Evolutionary conservation across 1,140 invertebrate genomes (phyloP).

Genomic region (Hylyphantes graminicola): DNA sequence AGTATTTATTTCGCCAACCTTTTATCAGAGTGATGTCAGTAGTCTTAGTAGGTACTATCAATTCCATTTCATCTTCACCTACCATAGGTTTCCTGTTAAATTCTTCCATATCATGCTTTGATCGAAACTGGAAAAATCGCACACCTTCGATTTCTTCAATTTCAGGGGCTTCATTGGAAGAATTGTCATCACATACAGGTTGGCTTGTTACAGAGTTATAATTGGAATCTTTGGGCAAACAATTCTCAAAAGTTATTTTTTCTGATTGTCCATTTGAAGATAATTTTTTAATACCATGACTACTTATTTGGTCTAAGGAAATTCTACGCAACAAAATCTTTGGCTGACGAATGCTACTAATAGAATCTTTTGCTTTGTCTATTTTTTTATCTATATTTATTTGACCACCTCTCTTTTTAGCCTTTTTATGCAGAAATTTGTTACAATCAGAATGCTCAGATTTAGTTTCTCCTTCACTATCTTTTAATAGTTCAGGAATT

Average conservation of each 20-base stretch:
- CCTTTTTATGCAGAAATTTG: background rate
- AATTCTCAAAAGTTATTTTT: constrained; percentile 8
- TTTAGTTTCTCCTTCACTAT: background rate
- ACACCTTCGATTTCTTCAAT: constrained; percentile 62
- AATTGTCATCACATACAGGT: background rate
- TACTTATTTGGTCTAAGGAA: constrained; percentile 8
- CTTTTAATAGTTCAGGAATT: too few relatives aligned
- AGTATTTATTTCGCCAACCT: constrained; percentile 62
- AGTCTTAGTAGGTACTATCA: constrained; percentile 62
- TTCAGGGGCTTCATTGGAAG: constrained; percentile 47
- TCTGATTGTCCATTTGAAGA: background rate
- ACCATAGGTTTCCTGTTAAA: constrained; percentile 7
- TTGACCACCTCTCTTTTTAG: background rate
- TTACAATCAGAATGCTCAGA: constrained; percentile 2
- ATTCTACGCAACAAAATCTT: constrained; percentile 24
- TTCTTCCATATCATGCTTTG: constrained; percentile 58
- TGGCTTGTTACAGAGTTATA: constrained; percentile 4
- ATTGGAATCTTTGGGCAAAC: constrained; percentile 10
- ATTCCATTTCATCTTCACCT: background rate
- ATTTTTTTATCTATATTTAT: background rate
- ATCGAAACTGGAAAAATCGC: constrained; percentile 62
- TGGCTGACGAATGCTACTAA: constrained; percentile 3
- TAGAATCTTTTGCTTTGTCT: background rate
- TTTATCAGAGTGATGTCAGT: constrained; percentile 62
- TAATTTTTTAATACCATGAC: background rate